phyloP scores from a whole-genome alignment of 2,113 vertebrate species.

The Callaeas wilsoni region DNA sequence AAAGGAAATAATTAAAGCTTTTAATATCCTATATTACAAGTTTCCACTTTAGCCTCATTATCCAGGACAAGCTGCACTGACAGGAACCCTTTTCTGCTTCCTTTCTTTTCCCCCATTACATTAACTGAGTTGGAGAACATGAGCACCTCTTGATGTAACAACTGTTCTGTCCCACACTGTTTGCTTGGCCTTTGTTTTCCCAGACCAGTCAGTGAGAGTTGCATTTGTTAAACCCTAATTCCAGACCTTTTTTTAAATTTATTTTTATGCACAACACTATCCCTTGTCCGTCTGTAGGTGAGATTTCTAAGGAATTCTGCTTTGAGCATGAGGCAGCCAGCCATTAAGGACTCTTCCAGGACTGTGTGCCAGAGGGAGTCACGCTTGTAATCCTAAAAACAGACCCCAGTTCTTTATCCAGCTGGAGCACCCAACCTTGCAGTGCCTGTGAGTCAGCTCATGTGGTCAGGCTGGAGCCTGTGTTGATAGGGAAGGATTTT shows the following conservation, averaged over 20 bases:
- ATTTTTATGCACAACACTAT: neutral
- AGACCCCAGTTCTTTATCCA: neutral
- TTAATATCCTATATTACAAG: neutral
- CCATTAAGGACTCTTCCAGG: neutral
- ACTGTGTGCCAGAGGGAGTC: neutral
- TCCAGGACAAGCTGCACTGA: neutral
- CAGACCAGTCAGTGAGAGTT: neutral
- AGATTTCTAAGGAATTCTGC: neutral
- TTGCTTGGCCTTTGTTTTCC: neutral
- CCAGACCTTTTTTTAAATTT: neutral
- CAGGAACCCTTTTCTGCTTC: neutral
- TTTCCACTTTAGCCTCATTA: neutral
- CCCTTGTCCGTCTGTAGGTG: neutral
- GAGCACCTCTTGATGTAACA: neutral
- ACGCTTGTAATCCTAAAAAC: neutral
- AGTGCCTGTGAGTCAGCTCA: accelerated
- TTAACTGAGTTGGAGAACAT: neutral
- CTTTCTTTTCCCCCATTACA: neutral
- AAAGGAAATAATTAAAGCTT: slow-evolving; percentile 12
- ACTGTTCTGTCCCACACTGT: neutral
- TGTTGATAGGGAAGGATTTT: neutral
- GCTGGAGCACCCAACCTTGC: neutral
- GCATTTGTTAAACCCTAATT: neutral
- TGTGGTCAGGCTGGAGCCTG: neutral
- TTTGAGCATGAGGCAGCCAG: neutral